Evolutionary conservation across 2,888 invertebrate species (phyloP), one percentile per base, ranked within the genome.

Genomic region (Alloscopus bannaensis): DNA sequence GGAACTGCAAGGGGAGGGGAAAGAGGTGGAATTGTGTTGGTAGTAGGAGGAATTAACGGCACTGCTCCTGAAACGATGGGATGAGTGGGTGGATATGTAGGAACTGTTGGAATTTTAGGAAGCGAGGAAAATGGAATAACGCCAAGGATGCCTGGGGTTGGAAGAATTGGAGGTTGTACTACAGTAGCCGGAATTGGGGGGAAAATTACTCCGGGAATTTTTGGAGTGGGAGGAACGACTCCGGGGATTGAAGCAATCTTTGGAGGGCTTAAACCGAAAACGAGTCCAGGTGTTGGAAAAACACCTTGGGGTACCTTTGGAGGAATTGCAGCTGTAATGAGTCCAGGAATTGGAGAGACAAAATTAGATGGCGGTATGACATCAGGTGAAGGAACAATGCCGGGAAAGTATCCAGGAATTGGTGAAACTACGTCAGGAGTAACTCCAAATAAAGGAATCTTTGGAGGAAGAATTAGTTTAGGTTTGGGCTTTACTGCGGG

Each of bases 81-180:
- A n/a, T n/a, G n/a, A n/a, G n/a, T n/a, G n/a, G n/a, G n/a, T n/a
- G n/a, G n/a, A n/a, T n/a, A n/a, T n/a, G n/a, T n/a, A n/a, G n/a
- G n/a, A n/a, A n/a, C n/a, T n/a, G n/a, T 40, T 40, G 40, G 8
- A 11, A 40, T 40, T 13, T 40, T 13, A 40, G n/a, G n/a, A n/a
- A n/a, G n/a, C n/a, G n/a, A n/a, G n/a, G n/a, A n/a, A n/a, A n/a
- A n/a, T n/a, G 47, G 13, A 55, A 26, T 24, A 24, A 24, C 26
- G 55, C 55, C 11, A 55, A n/a, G 24, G n/a, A n/a, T n/a, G n/a
- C n/a, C n/a, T n/a, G 24, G 55, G 24, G 55, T 55, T 18, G 55
- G 55, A n/a, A 26, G 55, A 55, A 55, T 11, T 6, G 24, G 11
- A 26, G 55, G 4, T 8, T 24, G 8, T 6, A 55, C 55, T 13